Evolutionary conservation across 2,797 vertebrate species (phyloP).

Genomic region (Otolemur crassicaudatus): DNA sequence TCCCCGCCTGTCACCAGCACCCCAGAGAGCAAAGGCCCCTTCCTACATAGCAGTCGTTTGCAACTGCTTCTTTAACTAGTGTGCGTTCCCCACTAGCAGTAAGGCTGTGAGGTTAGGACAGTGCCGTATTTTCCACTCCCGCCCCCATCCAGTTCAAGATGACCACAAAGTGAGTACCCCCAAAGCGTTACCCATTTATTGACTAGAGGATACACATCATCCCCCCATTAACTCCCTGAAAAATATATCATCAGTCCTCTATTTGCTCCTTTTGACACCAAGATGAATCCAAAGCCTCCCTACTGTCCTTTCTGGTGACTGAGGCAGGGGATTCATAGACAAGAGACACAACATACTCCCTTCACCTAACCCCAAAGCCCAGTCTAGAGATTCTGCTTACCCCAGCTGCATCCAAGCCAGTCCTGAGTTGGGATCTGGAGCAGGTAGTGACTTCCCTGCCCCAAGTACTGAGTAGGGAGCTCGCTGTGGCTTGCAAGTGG

Average conservation of each 20-base stretch:
- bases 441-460: background rate
- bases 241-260: background rate
- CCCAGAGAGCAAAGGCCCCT: background rate
- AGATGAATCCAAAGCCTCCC: background rate
- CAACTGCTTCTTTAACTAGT: background rate
- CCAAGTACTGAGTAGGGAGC: background rate
- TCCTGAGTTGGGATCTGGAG: background rate
- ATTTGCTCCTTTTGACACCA: background rate
- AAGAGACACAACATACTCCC: background rate
- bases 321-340: background rate
- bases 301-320: background rate
- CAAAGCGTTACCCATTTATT: background rate
- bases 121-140: background rate
- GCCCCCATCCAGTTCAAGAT: background rate
- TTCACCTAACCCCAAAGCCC: background rate
- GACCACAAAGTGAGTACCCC: background rate
- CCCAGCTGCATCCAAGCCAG: background rate
- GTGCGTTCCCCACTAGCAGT: background rate
- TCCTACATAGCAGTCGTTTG: background rate
- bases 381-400: conserved; percentile 53
- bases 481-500: background rate
- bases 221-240: background rate
- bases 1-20: background rate
- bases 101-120: background rate
- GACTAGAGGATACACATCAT: background rate